phyloP scores from a whole-genome alignment of 2,113 vertebrate species.

The Piaya cayana region DNA sequence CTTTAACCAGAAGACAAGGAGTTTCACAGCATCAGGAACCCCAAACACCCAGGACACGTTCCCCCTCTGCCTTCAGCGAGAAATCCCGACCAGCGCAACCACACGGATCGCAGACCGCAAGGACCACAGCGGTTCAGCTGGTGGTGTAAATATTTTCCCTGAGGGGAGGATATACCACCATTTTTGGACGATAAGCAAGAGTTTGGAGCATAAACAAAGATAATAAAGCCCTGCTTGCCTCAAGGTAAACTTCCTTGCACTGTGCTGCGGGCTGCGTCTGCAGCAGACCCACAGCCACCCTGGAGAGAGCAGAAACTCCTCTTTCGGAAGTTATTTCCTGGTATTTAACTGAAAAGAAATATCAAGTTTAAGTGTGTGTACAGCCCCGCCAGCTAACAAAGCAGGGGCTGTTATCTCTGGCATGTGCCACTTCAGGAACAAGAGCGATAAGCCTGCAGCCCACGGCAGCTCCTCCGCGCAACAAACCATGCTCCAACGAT shows the following conservation, averaged over 20 bases:
- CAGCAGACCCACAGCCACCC: background rate
- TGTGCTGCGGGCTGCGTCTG: accelerated
- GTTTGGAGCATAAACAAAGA: conserved; percentile 10
- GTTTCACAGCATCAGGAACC: background rate
- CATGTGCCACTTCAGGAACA: conserved; percentile 32
- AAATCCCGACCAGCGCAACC: background rate
- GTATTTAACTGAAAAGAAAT: background rate
- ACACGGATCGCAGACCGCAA: background rate
- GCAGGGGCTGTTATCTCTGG: background rate
- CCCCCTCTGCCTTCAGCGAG: background rate
- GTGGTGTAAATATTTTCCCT: conserved; percentile 20
- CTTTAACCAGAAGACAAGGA: background rate
- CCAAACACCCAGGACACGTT: background rate
- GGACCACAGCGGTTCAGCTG: background rate
- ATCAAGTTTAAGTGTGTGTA: accelerated
- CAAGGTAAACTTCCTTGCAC: background rate
- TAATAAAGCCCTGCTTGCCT: background rate
- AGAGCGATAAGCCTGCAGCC: background rate
- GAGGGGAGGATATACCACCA: background rate
- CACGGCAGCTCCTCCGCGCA: background rate
- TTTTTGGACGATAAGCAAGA: background rate
- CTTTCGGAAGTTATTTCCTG: background rate
- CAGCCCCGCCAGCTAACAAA: background rate
- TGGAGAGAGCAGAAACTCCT: background rate
- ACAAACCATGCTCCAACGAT: accelerated